Percentiles rank a stretch among this genome's conserved stretches.
Conservation (phyloP, 64 coral and sea anemone genomes). For the Pachyseris speciosa region DNA sequence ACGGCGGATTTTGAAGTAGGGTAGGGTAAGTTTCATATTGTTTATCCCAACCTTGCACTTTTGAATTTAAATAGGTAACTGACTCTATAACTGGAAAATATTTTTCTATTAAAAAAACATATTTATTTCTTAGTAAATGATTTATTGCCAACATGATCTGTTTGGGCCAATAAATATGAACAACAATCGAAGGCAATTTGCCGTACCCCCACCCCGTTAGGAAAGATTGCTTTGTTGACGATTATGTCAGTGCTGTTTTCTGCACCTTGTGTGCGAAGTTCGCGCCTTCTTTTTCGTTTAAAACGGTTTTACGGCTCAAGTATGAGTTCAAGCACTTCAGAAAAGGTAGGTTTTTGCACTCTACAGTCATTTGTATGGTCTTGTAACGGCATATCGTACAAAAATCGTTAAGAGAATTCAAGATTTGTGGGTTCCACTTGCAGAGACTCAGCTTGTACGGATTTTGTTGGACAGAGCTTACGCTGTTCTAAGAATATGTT, state of each 20-base stretch:
- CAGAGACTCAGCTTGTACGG: too few species aligned
- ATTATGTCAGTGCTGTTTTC: neutral
- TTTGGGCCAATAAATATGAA: too few species aligned
- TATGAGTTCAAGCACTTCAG: constrained; percentile 19
- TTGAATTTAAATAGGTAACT: too few species aligned
- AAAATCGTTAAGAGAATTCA: neutral
- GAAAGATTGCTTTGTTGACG: neutral
- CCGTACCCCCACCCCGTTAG: neutral
- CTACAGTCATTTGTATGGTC: neutral
- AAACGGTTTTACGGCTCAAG: neutral
- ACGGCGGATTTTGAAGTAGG: neutral
- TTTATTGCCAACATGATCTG: too few species aligned
- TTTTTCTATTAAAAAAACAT: neutral
- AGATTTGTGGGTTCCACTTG: neutral
- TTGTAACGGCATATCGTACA: neutral
- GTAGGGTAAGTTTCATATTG: constrained; percentile 21
- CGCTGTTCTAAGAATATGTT: too few species aligned
- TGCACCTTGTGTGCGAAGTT: neutral
- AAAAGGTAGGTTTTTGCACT: neutral
- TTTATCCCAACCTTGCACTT: too few species aligned
- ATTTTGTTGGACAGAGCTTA: too few species aligned
- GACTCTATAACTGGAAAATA: too few species aligned
- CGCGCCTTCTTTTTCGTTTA: neutral
- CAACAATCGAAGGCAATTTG: neutral
- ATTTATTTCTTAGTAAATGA: neutral